Conservation (phyloP, 2,797 vertebrate genomes). For the Pitangus sulphuratus region DNA sequence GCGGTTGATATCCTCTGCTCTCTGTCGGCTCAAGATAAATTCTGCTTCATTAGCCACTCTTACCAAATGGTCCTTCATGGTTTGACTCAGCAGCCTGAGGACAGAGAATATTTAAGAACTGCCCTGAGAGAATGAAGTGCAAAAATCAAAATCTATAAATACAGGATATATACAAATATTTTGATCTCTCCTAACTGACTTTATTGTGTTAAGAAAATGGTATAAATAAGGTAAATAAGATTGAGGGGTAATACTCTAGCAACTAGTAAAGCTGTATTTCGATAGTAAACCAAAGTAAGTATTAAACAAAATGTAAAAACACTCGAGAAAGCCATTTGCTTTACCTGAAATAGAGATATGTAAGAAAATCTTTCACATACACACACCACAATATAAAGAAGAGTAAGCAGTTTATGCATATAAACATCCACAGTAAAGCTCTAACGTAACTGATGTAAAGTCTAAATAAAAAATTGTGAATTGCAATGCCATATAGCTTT, state of each 20-base stretch:
- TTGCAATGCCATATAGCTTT: neutral
- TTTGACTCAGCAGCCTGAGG: conserved; percentile 93
- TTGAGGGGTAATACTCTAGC: neutral
- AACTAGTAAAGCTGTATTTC: neutral
- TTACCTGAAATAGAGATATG: neutral
- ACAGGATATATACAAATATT: neutral
- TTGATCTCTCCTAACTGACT: neutral
- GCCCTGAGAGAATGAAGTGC: neutral
- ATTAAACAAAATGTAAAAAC: neutral
- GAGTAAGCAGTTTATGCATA: neutral
- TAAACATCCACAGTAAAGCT: neutral
- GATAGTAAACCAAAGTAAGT: neutral
- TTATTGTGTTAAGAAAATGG: neutral
- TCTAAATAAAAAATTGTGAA: neutral
- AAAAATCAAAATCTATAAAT: neutral
- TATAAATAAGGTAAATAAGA: neutral
- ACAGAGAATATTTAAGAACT: conserved; percentile 39
- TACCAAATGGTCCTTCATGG: conserved; percentile 99
- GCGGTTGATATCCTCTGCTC: conserved; percentile 95
- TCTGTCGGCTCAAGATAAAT: conserved; percentile 95
- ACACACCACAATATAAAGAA: neutral
- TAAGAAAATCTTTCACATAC: neutral
- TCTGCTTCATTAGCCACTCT: conserved; percentile 98
- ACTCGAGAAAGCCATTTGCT: neutral
- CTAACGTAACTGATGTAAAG: neutral